Base-by-base conservation (phyloP, 2,113 vertebrate genomes). In the Progne subis region DNA sequence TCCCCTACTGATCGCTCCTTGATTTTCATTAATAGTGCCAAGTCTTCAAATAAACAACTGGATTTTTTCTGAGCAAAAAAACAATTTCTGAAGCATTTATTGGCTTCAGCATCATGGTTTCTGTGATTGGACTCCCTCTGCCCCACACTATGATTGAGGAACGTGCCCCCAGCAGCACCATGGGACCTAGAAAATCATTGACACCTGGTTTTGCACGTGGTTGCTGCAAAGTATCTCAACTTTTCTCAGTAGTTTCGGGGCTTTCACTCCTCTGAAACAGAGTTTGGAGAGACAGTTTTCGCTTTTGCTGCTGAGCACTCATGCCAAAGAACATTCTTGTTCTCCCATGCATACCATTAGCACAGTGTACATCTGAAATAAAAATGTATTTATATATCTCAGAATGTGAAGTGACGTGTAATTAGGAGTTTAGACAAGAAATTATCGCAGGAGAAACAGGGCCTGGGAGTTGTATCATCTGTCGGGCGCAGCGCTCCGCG, bases 281-380 rank as follows among this genome's bases (percentile, higher is more conserved):
- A 87, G 72, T 83, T 94, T 75, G 77, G 39, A 92, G 86, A 55
- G 59, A 52, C 2, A 1, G 32, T 81, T 92, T 96, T 93, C 3
- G 0, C 72, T 96, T 90, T 74, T 46, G 49, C 21, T 96, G 39
- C 23, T 15, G 76, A 92, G 69, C 53, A 39, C 37, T 59, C 75
- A 75, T 65, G 92, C 94, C 93, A 96, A 74, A 70, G 90, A 90
- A 93, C 34, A 2, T 84, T 92, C 90, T 65, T 7, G 12, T 71
- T 94, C 86, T 94, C 82, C 69, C 69, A 39, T 94, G 96, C 93
- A 97, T 96, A 83, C 86, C 92, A 96, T 96, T 95, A 96, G 94
- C 92, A 88, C 95, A 92, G 92, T 94, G 94, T 96, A 96, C 94
- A 90, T 92, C 76, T 92, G 92, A 97, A 96, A 84, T n/a, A 59